A percentile compares a stretch with the other conserved stretches of the same genome.
phyloP scores from a whole-genome alignment of 2,797 vertebrate species.

The Gymnothorax javanicus region DNA sequence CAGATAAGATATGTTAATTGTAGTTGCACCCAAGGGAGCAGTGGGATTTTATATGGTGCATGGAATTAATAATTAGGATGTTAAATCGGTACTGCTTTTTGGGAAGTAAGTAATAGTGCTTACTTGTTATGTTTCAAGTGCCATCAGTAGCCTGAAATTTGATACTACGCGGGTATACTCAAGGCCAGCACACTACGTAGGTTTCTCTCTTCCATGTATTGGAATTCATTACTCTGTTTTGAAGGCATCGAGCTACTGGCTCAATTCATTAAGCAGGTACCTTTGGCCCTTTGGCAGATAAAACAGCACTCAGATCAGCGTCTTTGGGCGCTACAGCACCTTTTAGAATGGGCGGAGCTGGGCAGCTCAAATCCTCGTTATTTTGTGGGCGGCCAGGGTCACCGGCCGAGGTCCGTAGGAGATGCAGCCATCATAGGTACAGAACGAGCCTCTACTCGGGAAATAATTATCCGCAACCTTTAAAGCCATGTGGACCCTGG shows the following conservation, averaged over 20 bases:
- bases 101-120: neutral
- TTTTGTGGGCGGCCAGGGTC: neutral
- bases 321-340: neutral
- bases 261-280: neutral
- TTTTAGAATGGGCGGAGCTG: neutral
- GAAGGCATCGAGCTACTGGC: neutral
- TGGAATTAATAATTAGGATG: neutral
- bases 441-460: neutral
- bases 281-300: neutral
- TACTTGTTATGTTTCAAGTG: neutral
- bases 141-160: neutral
- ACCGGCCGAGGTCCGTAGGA: neutral
- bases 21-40: neutral
- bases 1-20: neutral
- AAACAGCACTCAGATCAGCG: neutral
- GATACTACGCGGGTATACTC: no score
- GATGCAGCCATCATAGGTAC: neutral
- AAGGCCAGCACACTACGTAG: neutral
- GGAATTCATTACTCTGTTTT: neutral
- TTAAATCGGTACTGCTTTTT: neutral
- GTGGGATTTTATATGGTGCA: neutral
- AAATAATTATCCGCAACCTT: slow-evolving; percentile 11
- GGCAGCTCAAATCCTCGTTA: neutral
- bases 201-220: neutral
- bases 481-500: neutral